phyloP scores from a whole-genome alignment of 2,888 invertebrate species.

The Cecidostiba fungosa region DNA sequence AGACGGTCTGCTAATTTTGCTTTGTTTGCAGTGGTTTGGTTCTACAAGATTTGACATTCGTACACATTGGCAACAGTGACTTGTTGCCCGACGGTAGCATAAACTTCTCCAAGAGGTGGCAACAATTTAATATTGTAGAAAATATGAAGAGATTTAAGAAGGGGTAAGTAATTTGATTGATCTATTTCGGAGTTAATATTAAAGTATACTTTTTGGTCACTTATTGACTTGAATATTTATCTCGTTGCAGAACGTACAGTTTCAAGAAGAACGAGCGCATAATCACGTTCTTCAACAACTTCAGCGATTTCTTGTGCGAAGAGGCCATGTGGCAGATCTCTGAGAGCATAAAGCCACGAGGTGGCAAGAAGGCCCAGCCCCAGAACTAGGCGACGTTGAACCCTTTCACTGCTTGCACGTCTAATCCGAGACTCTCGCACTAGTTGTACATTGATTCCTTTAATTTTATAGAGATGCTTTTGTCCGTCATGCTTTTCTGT shows the following conservation, averaged over 20 bases:
- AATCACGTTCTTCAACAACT: slow-evolving; percentile 97
- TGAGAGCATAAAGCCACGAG: slow-evolving; percentile 96
- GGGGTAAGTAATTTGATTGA: slow-evolving; percentile 85
- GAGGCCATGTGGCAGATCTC: slow-evolving; percentile 99
- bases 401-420: slow-evolving; percentile 71
- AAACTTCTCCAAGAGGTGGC: slow-evolving; percentile 99
- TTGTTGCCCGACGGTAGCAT: slow-evolving; percentile 92
- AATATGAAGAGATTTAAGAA: slow-evolving; percentile 99
- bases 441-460: slow-evolving; percentile 34
- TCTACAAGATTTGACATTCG: slow-evolving; percentile 98
- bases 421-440: slow-evolving; percentile 66
- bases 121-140: slow-evolving; percentile 98
- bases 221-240: slow-evolving; percentile 42
- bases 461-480: slow-evolving; percentile 2
- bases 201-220: background rate
- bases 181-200: background rate
- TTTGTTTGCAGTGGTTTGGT: slow-evolving; percentile 91
- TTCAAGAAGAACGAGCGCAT: slow-evolving; percentile 97
- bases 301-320: slow-evolving; percentile 96
- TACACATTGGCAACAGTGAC: slow-evolving; percentile 98
- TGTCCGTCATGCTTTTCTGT: slow-evolving; percentile 23
- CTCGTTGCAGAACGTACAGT: slow-evolving; percentile 89
- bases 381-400: slow-evolving; percentile 73
- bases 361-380: slow-evolving; percentile 82
- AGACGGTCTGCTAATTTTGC: background rate